Conservation (phyloP, 2,113 vertebrate genomes). For the Danio rerio region GRCz12tu NC_133184.1:25572501-25573000, state of each 20-base stretch:
- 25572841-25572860: background rate
- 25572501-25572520: conserved; percentile 67
- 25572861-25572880: background rate
- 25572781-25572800: background rate
- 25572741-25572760: conserved; percentile 64
- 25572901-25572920: background rate
- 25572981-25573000: too few species aligned
- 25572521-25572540: conserved; percentile 52
- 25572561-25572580: conserved; percentile 50
- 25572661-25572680: conserved; percentile 67
- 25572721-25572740: conserved; percentile 78
- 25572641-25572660: conserved; percentile 51
- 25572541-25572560: conserved; percentile 21
- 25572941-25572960: conserved; percentile 30
- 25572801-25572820: background rate
- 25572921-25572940: background rate
- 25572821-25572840: background rate
- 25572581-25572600: conserved; percentile 49
- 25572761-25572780: conserved; percentile 46
- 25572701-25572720: conserved; percentile 69
- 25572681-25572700: conserved; percentile 62
- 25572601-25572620: conserved; percentile 56
- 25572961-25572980: background rate
- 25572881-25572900: background rate
- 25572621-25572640: conserved; percentile 53